These are phyloP conservation scores for Austrofundulus limnaeus DNA, from an alignment of 2,113 vertebrate genomes.

Conservation along the genomic window DNA sequence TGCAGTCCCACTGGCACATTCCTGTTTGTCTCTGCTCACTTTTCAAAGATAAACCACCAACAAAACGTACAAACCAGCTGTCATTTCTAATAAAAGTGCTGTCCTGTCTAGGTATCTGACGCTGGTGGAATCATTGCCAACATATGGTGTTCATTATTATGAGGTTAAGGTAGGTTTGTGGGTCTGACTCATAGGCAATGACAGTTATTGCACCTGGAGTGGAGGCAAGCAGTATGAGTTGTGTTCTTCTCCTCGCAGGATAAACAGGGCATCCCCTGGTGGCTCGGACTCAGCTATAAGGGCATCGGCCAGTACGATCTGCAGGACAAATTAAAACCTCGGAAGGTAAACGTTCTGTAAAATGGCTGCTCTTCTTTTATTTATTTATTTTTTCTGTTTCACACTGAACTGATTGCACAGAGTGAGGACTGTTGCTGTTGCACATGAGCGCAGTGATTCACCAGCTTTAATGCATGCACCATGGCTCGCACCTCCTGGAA, in stretches of 20 bases:
- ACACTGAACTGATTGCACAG: conserved; percentile 23
- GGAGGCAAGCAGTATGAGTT: conserved; percentile 5
- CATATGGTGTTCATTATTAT: conserved; percentile 98
- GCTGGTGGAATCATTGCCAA: conserved; percentile 93
- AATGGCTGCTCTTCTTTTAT: conserved; percentile 4
- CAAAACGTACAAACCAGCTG: conserved; percentile 9
- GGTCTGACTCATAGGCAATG: conserved; percentile 27
- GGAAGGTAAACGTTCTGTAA: conserved; percentile 69
- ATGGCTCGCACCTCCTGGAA: conserved; percentile 20
- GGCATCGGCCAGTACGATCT: conserved; percentile 98
- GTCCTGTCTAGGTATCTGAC: conserved; percentile 92
- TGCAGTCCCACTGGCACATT: conserved; percentile 30
- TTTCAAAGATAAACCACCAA: conserved; percentile 20
- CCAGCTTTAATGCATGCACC: conserved; percentile 30
- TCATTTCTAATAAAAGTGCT: conserved; percentile 29
- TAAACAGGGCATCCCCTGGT: conserved; percentile 98
- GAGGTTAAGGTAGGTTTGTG: conserved; percentile 92
- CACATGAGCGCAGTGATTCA: conserved; percentile 51
- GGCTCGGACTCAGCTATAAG: conserved; percentile 98
- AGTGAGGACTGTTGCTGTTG: conserved; percentile 21
- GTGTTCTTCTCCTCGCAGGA: conserved; percentile 78
- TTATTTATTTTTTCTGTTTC: not conserved
- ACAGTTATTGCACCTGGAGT: conserved; percentile 24
- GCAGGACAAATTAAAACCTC: conserved; percentile 96
- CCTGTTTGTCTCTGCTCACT: not conserved